phyloP scores from a whole-genome alignment of 2,797 vertebrate genomes.

The Petrocephalus schoutedeni region DNA sequence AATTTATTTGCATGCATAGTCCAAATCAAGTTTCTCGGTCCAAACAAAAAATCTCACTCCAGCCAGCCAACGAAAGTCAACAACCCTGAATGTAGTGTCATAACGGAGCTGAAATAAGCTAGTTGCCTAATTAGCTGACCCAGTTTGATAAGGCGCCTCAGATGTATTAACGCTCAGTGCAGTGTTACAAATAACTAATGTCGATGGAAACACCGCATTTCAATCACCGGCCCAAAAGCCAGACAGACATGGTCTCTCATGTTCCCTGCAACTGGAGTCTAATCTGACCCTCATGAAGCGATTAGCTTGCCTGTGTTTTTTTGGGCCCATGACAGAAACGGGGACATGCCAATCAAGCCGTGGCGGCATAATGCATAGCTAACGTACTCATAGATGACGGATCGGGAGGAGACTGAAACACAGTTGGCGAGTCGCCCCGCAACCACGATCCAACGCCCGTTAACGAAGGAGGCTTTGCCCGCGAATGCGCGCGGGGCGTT shows the following conservation, averaged over 20 bases:
- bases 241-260: slow-evolving; percentile 54
- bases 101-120: slow-evolving; percentile 68
- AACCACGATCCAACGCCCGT: neutral
- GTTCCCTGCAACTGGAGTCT: slow-evolving; percentile 7
- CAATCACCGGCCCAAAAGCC: slow-evolving; percentile 62
- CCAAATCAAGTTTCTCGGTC: too few relatives aligned
- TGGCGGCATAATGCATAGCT: neutral
- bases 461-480: neutral
- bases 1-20: too few relatives aligned
- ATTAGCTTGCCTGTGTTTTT: neutral
- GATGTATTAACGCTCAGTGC: slow-evolving; percentile 65
- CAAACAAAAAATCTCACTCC: too few relatives aligned
- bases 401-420: neutral
- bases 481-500: neutral
- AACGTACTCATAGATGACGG: neutral
- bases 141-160: slow-evolving; percentile 73
- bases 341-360: neutral
- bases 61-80: slow-evolving; percentile 36
- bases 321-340: neutral
- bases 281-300: neutral
- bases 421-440: neutral
- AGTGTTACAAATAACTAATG: slow-evolving; percentile 62
- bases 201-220: slow-evolving; percentile 61
- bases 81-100: slow-evolving; percentile 54
- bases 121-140: slow-evolving; percentile 79